Base-by-base conservation (phyloP, 2,797 vertebrate genomes). In the Phoebastria nigripes region DNA sequence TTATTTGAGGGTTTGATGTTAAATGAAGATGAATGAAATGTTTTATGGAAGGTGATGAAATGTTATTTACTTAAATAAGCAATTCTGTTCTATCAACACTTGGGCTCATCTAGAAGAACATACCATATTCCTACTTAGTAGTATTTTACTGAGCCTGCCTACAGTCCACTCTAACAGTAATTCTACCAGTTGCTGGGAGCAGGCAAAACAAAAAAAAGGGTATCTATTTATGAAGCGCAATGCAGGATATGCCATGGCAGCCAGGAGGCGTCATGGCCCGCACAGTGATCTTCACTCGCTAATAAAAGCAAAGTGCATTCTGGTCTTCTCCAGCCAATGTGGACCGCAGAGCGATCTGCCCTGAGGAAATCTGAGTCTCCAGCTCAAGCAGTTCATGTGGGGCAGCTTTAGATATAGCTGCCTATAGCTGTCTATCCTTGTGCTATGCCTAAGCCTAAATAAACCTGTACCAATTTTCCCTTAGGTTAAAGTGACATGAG, bases 21-120 rank as follows among this genome's bases (percentile, higher is more conserved):
- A 96, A 97, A 97, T 96, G 90, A 97, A 97, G 97, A 97, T 90
- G 82, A 97, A 97, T 97, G 65, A 91, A 96, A 94, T 70, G 42
- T 89, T 96, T 97, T 96, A 95, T 93, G 93, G 79, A 83, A 94
- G 73, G 69, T 0, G 1, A 96, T 91, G 69, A 95, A 96, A 96
- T 4, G 28, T 89, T 96, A 78, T 96, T 94, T 89, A 74, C 91
- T 89, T 95, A 95, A 94, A 95, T 92, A 94, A 97, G 62, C 71
- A 94, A 92, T 96, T 93, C 62, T 90, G 39, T 91, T 96, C 90
- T 90, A 86, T 96, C 87, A 82, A 80, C 94, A 91, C 13, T 87
- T 94, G 44, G 26, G 31, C 49, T 94, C 44, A 71, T 37, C 59
- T 49, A 56, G 51, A 96, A 94, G 39, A 79, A 84, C 29, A 15